Percentiles rank a stretch among this genome's conserved stretches.
These are phyloP conservation scores for Rhynchophorus ferrugineus DNA, from an alignment of 1,140 invertebrate species.

Conservation along the genomic window DNA sequence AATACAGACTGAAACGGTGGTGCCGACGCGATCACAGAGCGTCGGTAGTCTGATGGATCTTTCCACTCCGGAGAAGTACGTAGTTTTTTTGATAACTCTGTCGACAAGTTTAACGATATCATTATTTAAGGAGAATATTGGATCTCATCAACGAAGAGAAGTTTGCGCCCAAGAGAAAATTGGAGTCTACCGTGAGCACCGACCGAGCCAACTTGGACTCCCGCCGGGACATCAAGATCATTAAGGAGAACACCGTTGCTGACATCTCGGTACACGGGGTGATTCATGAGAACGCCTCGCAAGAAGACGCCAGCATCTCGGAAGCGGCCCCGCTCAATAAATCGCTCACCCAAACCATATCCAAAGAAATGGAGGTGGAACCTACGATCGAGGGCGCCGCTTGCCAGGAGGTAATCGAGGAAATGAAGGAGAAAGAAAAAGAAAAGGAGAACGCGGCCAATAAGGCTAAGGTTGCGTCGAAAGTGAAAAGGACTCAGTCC, in stretches of 20 bases:
- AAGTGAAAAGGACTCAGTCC: slow-evolving; percentile 33
- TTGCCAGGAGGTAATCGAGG: slow-evolving; percentile 38
- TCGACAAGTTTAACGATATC: not conserved
- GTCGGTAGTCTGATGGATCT: slow-evolving; percentile 60
- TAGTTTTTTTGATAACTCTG: not conserved
- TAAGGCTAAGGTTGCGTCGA: slow-evolving; percentile 12
- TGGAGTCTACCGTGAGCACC: slow-evolving; percentile 61
- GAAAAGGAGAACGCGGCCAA: slow-evolving; percentile 4
- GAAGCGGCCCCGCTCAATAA: slow-evolving; percentile 32
- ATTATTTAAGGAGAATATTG: slow-evolving; percentile 48
- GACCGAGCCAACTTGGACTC: slow-evolving; percentile 45
- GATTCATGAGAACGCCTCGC: slow-evolving; percentile 24
- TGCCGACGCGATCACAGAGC: slow-evolving; percentile 56
- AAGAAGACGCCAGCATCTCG: slow-evolving; percentile 30
- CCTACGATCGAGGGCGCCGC: slow-evolving; percentile 30
- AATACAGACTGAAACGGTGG: slow-evolving; percentile 27
- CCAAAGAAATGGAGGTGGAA: slow-evolving; percentile 33
- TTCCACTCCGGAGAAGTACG: slow-evolving; percentile 39
- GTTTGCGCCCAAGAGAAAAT: slow-evolving; percentile 53
- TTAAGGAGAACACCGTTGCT: slow-evolving; percentile 38
- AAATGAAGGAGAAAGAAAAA: slow-evolving; percentile 38
- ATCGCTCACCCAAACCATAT: slow-evolving; percentile 38
- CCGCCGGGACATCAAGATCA: slow-evolving; percentile 51
- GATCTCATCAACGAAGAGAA: slow-evolving; percentile 56
- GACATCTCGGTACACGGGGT: slow-evolving; percentile 35